A percentile compares a stretch with the other conserved stretches of the same genome.
phyloP scores from a whole-genome alignment of 2,113 vertebrate genomes.

The Salvelinus alpinus region DNA sequence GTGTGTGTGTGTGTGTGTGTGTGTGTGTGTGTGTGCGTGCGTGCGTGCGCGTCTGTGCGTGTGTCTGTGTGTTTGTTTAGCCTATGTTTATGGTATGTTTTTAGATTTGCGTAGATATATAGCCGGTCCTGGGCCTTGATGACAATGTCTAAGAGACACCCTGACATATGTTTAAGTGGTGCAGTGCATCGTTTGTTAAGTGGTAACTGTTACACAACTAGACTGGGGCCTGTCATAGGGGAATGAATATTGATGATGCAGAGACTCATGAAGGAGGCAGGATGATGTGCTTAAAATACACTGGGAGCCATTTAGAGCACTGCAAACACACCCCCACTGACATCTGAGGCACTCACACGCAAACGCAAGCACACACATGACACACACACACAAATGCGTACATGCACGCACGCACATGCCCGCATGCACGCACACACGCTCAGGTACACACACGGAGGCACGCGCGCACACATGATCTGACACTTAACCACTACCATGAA shows the following conservation, averaged over 20 bases:
- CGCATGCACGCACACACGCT: neutral
- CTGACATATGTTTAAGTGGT: constrained; percentile 58
- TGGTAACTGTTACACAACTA: constrained; percentile 58
- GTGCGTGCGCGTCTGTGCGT: neutral
- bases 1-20: constrained; percentile 26
- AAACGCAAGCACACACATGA: neutral
- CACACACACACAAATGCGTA: neutral
- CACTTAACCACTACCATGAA: constrained; percentile 20
- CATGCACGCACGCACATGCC: neutral
- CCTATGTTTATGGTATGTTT: constrained; percentile 20
- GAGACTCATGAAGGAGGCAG: constrained; percentile 46
- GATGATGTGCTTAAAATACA: constrained; percentile 54
- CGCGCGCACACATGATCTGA: neutral
- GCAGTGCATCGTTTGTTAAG: constrained; percentile 54
- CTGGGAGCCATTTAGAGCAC: constrained; percentile 45
- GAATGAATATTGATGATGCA: constrained; percentile 70
- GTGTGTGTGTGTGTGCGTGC: neutral
- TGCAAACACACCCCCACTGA: constrained; percentile 15
- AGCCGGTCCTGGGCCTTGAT: constrained; percentile 36
- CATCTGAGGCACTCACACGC: constrained; percentile 28
- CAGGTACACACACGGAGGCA: neutral
- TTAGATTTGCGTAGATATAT: constrained; percentile 16
- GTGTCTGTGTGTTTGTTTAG: neutral
- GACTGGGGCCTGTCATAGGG: constrained; percentile 57
- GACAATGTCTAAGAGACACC: constrained; percentile 48